A percentile compares a stretch with the other conserved stretches of the same genome.
These are phyloP conservation scores for Agrilus biguttatus DNA, from an alignment of 2,888 invertebrate species.

Conservation along the genomic window DNA sequence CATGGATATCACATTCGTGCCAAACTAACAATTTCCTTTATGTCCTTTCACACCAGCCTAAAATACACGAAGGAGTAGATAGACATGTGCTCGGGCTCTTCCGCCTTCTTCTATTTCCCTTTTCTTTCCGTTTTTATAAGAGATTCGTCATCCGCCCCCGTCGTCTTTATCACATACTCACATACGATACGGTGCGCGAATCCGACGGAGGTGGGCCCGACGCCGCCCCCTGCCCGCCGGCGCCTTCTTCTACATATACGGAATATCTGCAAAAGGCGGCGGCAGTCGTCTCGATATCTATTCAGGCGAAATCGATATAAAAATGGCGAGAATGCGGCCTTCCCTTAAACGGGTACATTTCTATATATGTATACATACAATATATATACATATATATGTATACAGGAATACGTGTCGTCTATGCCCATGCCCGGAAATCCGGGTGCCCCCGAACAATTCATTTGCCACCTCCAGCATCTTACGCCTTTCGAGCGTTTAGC, in stretches of 20 bases:
- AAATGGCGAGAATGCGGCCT: conserved; percentile 19
- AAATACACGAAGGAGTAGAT: too few relatives aligned
- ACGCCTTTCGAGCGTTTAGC: too few relatives aligned
- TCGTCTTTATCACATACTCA: conserved; percentile 27
- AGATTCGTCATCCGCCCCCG: conserved; percentile 22
- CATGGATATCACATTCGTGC: too few relatives aligned
- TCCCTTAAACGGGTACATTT: neutral
- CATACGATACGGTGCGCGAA: conserved; percentile 26
- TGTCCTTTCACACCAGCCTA: too few relatives aligned
- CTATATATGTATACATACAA: too few relatives aligned
- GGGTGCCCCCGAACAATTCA: too few relatives aligned
- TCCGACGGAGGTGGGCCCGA: conserved; percentile 21
- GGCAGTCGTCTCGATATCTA: conserved; percentile 21
- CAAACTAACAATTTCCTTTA: too few relatives aligned
- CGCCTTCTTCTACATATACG: conserved; percentile 11
- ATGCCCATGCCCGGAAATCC: too few relatives aligned
- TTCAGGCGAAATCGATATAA: conserved; percentile 27
- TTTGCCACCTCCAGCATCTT: too few relatives aligned
- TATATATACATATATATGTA: too few relatives aligned
- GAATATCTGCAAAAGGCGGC: conserved; percentile 15
- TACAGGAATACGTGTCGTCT: too few relatives aligned
- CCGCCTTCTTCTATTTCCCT: conserved; percentile 3
- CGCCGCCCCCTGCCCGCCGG: conserved; percentile 21
- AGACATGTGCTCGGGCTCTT: too few relatives aligned
- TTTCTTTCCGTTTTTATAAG: conserved; percentile 12